Evolutionary conservation across 2,113 vertebrate species (phyloP), one percentile per base, ranked within the genome.

Genomic region (Rostratula benghalensis): DNA sequence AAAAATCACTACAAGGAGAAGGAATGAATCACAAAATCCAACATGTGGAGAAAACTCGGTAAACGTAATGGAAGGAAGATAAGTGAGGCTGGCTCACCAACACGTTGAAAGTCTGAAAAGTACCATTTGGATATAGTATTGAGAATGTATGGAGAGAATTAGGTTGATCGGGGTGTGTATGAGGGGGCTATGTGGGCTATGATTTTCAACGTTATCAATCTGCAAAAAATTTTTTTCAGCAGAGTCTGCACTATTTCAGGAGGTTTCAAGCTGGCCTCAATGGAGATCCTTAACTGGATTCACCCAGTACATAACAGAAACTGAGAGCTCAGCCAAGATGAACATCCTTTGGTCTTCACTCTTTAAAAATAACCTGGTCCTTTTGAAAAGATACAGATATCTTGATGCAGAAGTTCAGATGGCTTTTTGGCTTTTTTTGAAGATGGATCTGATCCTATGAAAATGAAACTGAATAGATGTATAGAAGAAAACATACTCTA

Each of bases 11-110:
- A 0, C 19, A 67, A 59, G 24, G 28, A 94, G 39, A 69, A 65
- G 30, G 20, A 80, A 77, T 75, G 56, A 89, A 78, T 86, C 63
- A 35, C 24, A 83, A 51, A 77, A 25, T 4, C 7, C 9, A 74
- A 21, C 3, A 27, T 0, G 0, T 4, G 2, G 60, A 88, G 31
- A 92, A 60, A 64, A 61, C 71, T 68, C 1, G 1, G 1, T 46
- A 63, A 65, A 64, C 10, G 5, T 45, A 51, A 33, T 4, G 21
- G 24, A 11, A 76, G 14, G 17, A 76, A 73, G 45, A 85, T 0
- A 5, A 89, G 30, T 21, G 18, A 9, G n/a, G 10, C 37, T 69
- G 70, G 4, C 59, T 79, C 24, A 28, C 14, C 3, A 2, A 9
- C 1, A 12, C 10, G 9, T 7, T 71, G 28, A 54, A 67, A 65